Conservation (phyloP, 64 coral and sea anemone species). For the Anthopleura sola region DNA sequence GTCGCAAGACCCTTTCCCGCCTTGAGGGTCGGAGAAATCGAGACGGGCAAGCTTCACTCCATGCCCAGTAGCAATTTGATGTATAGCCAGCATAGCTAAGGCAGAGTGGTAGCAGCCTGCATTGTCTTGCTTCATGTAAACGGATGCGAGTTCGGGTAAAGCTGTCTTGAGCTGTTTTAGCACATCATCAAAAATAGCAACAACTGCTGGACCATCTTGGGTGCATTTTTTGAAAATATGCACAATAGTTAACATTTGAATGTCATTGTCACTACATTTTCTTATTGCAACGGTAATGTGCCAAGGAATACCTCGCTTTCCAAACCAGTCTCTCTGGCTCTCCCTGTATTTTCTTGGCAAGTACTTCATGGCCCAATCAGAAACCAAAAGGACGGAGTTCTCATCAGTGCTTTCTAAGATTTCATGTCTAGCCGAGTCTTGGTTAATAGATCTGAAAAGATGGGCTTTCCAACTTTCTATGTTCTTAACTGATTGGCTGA, state of each 20-base stretch:
- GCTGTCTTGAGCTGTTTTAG: conserved; percentile 7
- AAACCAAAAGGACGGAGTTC: neutral
- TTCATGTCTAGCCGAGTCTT: conserved; percentile 16
- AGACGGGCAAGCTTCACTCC: neutral
- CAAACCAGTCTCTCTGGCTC: conserved; percentile 43
- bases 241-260: conserved; percentile 35
- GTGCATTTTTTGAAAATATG: conserved; percentile 29
- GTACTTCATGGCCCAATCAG: conserved; percentile 43
- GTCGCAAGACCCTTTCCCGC: conserved; percentile 36
- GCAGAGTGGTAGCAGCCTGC: conserved; percentile 58
- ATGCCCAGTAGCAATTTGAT: neutral
- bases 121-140: conserved; percentile 26
- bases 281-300: conserved; percentile 21
- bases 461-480: conserved; percentile 42
- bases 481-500: conserved; percentile 7
- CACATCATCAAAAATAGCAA: conserved; percentile 5
- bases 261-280: conserved; percentile 13
- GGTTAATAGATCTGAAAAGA: conserved; percentile 29
- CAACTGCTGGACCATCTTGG: conserved; percentile 24
- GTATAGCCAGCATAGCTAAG: neutral
- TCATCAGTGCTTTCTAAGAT: conserved; percentile 5
- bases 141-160: neutral
- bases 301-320: conserved; percentile 27
- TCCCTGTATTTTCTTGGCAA: conserved; percentile 37
- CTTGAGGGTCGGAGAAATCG: conserved; percentile 33